Evolutionary conservation across 2,797 vertebrate genomes (phyloP), one percentile per base, ranked within the genome.

Genomic region (Cheirogaleus major): DNA sequence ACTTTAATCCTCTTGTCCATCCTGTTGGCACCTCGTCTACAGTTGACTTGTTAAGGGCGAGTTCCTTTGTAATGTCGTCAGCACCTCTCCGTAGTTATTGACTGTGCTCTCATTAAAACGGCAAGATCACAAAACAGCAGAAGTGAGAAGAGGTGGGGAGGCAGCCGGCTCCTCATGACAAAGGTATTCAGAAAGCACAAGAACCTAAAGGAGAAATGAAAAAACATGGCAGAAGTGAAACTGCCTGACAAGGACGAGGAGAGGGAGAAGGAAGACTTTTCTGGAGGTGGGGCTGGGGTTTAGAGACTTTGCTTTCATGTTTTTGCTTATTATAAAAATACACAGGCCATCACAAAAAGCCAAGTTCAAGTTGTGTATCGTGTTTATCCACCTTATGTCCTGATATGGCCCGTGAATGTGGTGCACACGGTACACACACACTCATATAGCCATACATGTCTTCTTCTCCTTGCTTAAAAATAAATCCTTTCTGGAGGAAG

Each of bases 191-290:
- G 94, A 95, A 97, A 98, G 89, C 83, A 82, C 25, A 1, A 81
- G 85, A 84, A 97, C 95, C 95, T 97, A 97, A 98, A 98, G 93
- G 96, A 98, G 98, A 98, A 98, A 97, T 0, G 98, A 98, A 95
- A 98, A 90, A 30, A 5, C 23, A 38, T 27, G 94, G 95, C 97
- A 98, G 98, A 98, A 98, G 98, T 98, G 98, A 98, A 98, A 98
- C 98, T 97, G 48, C 61, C 94, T 70, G 85, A 93, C 10, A 0
- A 83, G 27, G 25, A 45, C 27, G 13, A 23, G 1, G 20, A 18
- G n/a, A 15, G 18, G 1, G 5, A 43, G 13, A 32, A 81, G 38
- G 9, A 11, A 65, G 32, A 70, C 30, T 2, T 25, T 95, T 89
- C 89, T 48, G 38, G 81, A 89, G 41, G 57, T 27, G 73, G 75